Conservation (phyloP, 1,140 invertebrate genomes). For the Hycleus phaleratus region DNA sequence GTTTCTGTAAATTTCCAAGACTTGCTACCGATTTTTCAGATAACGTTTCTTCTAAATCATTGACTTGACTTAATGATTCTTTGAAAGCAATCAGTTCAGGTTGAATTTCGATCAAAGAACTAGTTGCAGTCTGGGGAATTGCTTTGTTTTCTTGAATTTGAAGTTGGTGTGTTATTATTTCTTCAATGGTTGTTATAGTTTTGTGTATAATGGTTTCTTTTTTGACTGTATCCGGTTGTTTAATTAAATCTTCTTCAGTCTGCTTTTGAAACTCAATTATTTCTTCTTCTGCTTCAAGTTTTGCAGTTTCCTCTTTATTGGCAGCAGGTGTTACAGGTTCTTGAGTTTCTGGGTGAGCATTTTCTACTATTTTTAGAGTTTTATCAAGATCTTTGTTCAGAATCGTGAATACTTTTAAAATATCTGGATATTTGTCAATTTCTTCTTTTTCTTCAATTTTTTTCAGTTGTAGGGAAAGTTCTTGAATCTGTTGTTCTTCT, state of each 20-base stretch:
- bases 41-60: background rate
- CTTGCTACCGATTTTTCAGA: background rate
- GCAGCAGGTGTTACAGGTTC: background rate
- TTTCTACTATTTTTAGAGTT: background rate
- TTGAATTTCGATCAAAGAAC: too few species aligned
- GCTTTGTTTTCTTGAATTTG: background rate
- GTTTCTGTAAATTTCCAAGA: background rate
- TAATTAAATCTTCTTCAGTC: background rate
- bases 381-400: background rate
- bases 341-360: background rate
- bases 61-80: background rate
- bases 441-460: background rate
- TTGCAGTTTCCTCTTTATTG: background rate
- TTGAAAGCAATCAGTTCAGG: background rate
- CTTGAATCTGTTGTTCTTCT: constrained; percentile 1
- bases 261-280: background rate
- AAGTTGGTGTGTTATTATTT: background rate
- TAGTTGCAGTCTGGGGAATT: background rate
- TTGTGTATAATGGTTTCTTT: background rate
- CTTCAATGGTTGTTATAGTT: background rate
- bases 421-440: background rate
- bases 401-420: background rate
- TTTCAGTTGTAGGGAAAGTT: background rate
- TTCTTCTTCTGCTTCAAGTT: background rate
- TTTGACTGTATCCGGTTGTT: background rate